Evolutionary conservation across 2,797 vertebrate genomes (phyloP), one percentile per base, ranked within the genome.

Genomic region (Tauraco hartlaubi): DNA sequence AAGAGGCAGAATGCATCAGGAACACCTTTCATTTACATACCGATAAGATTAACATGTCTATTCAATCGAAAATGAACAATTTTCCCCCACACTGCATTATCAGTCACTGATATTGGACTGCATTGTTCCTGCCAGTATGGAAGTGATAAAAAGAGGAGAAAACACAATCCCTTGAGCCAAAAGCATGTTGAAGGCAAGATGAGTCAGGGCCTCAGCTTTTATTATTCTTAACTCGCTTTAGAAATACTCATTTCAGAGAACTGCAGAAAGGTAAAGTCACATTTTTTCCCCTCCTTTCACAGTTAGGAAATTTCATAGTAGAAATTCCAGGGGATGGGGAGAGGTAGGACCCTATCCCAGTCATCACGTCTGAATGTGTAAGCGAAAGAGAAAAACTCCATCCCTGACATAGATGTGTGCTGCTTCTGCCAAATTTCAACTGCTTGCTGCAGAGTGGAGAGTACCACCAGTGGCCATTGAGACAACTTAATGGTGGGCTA

Each of bases 21-120:
- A 77, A 21, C 58, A 37, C 68, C 78, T 90, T 95, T 66, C 64
- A 72, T 95, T 92, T 88, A 19, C 85, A 81, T 72, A 62, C 55
- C 0, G 2, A 64, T 43, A 71, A 75, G 67, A 78, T 85, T 64
- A 94, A 74, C 19, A 1, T 55, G 52, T 17, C 90, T 92, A 28
- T 80, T 96, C 75, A 83, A 59, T 85, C 0, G 0, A 91, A 95
- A 93, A 93, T 35, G 54, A 91, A 85, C 68, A 33, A 11, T 88
- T 90, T 74, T 21, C 64, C 63, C 37, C n/a, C 17, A 12, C 18
- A 19, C 23, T 68, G 44, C 44, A 14, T 74, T 85, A 80, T 75
- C 81, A 93, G 49, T 75, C 72, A 33, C 46, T 76, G 81, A 68
- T 85, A 31, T 0, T 54, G n/a, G 64, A 74, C 26, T 78, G 37